Percentiles rank a stretch among this genome's conserved stretches.
Conservation (phyloP, 1,140 invertebrate species). For the Ridgeia piscesae region DNA sequence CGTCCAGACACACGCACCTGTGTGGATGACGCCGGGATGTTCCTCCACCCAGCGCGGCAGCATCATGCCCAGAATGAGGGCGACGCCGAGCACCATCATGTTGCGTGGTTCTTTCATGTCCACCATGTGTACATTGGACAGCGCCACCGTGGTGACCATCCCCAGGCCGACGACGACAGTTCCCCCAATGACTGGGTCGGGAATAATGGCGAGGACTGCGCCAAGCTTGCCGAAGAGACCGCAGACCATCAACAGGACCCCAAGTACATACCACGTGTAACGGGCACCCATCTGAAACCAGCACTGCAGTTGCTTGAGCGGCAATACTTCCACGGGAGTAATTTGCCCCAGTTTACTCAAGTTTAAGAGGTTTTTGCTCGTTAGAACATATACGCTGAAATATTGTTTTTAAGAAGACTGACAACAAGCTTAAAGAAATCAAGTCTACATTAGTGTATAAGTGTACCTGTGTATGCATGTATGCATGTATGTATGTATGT, state of each 20-base stretch:
- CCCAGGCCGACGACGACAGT: background rate
- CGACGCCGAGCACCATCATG: slow-evolving; percentile 25
- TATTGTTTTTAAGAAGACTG: no score
- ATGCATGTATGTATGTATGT: no score
- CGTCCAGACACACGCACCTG: background rate
- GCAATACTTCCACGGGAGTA: no score
- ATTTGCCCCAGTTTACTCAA: no score
- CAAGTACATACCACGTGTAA: slow-evolving; percentile 67
- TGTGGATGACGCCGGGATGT: background rate
- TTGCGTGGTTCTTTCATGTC: slow-evolving; percentile 25
- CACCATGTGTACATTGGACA: slow-evolving; percentile 27
- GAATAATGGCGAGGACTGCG: slow-evolving; percentile 83
- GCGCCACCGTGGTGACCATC: slow-evolving; percentile 21
- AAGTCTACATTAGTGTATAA: no score
- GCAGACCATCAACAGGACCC: slow-evolving; percentile 72
- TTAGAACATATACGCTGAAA: no score
- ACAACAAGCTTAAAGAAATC: no score
- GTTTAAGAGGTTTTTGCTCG: no score
- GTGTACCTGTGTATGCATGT: no score
- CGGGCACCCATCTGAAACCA: slow-evolving; percentile 7
- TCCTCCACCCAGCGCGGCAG: slow-evolving; percentile 24
- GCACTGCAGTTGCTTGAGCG: no score
- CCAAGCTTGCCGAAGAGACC: slow-evolving; percentile 72
- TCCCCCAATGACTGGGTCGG: slow-evolving; percentile 75
- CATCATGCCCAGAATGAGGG: slow-evolving; percentile 25